A percentile compares a stretch with the other conserved stretches of the same genome.
Conservation (phyloP, 2,888 invertebrate species). For the Spialia ferax region DNA sequence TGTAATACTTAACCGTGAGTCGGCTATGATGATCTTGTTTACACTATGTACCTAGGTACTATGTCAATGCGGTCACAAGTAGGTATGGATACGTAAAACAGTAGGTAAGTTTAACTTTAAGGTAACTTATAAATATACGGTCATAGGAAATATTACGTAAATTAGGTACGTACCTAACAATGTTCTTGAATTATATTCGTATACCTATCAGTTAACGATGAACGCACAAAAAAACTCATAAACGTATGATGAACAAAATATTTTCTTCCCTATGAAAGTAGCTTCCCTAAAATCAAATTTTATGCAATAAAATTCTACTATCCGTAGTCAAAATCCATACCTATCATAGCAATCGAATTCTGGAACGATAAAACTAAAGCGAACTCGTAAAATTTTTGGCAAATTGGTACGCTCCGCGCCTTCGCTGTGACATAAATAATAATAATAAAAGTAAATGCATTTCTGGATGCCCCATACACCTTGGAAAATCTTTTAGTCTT, state of each 20-base stretch:
- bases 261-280: neutral
- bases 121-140: too few species aligned
- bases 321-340: slow-evolving; percentile 57
- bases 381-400: slow-evolving; percentile 71
- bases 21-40: too few species aligned
- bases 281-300: slow-evolving; percentile 9
- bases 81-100: too few species aligned
- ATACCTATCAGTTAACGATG: too few species aligned
- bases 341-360: slow-evolving; percentile 79
- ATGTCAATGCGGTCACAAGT: too few species aligned
- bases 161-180: too few species aligned
- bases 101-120: too few species aligned
- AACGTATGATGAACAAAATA: neutral
- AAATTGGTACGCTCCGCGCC: slow-evolving; percentile 72
- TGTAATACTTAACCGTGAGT: too few species aligned
- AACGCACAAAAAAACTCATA: too few species aligned
- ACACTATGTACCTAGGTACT: too few species aligned
- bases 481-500: slow-evolving; percentile 68
- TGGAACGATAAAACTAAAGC: slow-evolving; percentile 75
- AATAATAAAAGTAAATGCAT: slow-evolving; percentile 75
- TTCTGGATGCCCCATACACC: slow-evolving; percentile 62
- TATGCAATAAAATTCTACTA: slow-evolving; percentile 25
- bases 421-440: slow-evolving; percentile 68
- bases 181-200: too few species aligned
- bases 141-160: too few species aligned